Evolutionary conservation across 1,140 invertebrate genomes (phyloP).

Genomic region (Augochlora pura): DNA sequence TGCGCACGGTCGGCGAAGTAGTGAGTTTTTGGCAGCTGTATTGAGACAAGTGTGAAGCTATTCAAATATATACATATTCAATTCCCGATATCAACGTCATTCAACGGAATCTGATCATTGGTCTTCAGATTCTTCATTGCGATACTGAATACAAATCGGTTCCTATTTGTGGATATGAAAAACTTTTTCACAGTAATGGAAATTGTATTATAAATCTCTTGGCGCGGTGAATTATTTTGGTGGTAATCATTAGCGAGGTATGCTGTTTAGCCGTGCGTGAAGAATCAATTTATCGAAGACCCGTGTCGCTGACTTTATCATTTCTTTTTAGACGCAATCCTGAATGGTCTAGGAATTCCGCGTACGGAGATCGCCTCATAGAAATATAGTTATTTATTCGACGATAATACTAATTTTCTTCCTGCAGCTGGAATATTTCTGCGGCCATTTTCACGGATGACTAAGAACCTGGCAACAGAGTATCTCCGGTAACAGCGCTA

Average conservation of each 20-base stretch:
- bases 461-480: background rate
- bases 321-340: background rate
- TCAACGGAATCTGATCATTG: background rate
- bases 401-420: constrained; percentile 5
- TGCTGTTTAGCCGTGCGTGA: constrained; percentile 22
- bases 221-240: constrained; percentile 2
- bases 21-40: constrained; percentile 53
- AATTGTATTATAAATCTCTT: background rate
- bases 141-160: too few species aligned
- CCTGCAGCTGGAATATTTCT: background rate
- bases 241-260: constrained; percentile 13
- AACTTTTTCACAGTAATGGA: constrained; percentile 2
- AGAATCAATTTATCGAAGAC: constrained; percentile 36
- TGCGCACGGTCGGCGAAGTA: constrained; percentile 19
- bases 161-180: background rate
- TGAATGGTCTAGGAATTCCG: constrained; percentile 22
- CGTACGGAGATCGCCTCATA: background rate
- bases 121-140: background rate
- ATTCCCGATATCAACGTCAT: constrained; percentile 17
- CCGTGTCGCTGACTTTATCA: constrained; percentile 1
- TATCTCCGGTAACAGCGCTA: background rate
- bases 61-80: constrained; percentile 18
- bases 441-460: background rate
- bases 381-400: constrained; percentile 2
- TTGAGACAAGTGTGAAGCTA: constrained; percentile 52